These are phyloP conservation scores for Campoletis sonorensis DNA, from an alignment of 1,140 invertebrate genomes.

Conservation along the genomic window DNA sequence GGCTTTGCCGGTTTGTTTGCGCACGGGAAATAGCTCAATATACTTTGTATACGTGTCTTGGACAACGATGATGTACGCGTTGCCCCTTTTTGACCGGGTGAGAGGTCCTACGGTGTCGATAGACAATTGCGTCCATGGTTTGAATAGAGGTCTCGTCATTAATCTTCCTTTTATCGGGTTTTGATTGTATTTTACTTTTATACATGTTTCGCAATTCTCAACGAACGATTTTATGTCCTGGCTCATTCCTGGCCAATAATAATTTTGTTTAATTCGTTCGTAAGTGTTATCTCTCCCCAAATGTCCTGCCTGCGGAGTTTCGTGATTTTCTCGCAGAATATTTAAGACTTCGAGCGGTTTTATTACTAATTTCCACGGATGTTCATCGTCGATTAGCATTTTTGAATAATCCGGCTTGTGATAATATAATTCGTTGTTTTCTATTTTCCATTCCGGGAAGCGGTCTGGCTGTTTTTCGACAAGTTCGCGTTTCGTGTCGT, in stretches of 20 bases:
- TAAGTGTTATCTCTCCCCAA: too few relatives aligned
- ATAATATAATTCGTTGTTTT: slow-evolving; percentile 33
- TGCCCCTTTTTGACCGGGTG: slow-evolving; percentile 39
- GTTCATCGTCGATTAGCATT: slow-evolving; percentile 39
- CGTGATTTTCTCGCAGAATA: too few relatives aligned
- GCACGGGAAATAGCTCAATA: background rate
- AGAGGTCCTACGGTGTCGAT: slow-evolving; percentile 24
- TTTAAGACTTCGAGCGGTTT: slow-evolving; percentile 4
- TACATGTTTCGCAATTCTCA: slow-evolving; percentile 29
- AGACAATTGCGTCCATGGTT: slow-evolving; percentile 25
- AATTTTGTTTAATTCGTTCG: slow-evolving; percentile 38
- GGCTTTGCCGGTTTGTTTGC: background rate
- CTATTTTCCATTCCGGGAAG: slow-evolving; percentile 42
- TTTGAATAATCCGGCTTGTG: slow-evolving; percentile 35
- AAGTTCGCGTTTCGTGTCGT: slow-evolving; percentile 38
- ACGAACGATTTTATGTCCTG: slow-evolving; percentile 44
- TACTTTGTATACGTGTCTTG: slow-evolving; percentile 43
- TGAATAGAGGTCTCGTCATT: background rate
- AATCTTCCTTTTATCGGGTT: background rate
- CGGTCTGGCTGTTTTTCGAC: slow-evolving; percentile 33
- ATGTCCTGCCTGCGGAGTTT: too few relatives aligned
- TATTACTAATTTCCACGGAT: slow-evolving; percentile 43
- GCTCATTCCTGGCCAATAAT: slow-evolving; percentile 48
- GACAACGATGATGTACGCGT: slow-evolving; percentile 28
- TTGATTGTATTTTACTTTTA: slow-evolving; percentile 25